A percentile compares a stretch with the other conserved stretches of the same genome.
Evolutionary conservation across 2,113 vertebrate species (phyloP).

Genomic region (Pleuronectes platessa): DNA sequence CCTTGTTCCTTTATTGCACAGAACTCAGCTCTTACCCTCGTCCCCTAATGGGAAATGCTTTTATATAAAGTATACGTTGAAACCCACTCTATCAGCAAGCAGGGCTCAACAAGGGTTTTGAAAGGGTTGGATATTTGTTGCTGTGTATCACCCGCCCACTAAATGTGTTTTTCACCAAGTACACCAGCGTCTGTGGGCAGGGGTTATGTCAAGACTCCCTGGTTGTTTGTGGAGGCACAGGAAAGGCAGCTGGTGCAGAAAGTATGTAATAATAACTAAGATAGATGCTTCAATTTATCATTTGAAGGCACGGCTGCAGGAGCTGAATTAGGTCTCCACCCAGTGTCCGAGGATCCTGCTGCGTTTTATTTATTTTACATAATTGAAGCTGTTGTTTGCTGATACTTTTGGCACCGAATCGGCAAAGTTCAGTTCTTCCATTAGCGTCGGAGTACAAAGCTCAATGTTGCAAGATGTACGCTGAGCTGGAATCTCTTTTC

Average conservation of each 20-base stretch:
- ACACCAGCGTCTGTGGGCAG: not conserved
- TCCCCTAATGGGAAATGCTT: not conserved
- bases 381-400: slow-evolving; percentile 39
- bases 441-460: slow-evolving; percentile 37
- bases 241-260: slow-evolving; percentile 14
- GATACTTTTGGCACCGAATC: slow-evolving; percentile 39
- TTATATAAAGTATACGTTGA: too few relatives aligned
- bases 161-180: not conserved
- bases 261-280: slow-evolving; percentile 24
- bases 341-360: slow-evolving; percentile 1
- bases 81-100: not conserved
- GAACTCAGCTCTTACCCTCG: not conserved
- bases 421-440: slow-evolving; percentile 37
- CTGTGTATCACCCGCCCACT: slow-evolving; percentile 18
- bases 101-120: not conserved
- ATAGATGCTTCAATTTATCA: slow-evolving; percentile 42
- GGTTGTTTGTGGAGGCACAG: not conserved
- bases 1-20: too few relatives aligned
- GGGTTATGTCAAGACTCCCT: slow-evolving; percentile 19
- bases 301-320: slow-evolving; percentile 11
- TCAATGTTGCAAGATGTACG: slow-evolving; percentile 48
- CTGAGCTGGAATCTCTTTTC: not conserved
- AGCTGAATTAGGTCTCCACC: slow-evolving; percentile 16
- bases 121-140: slow-evolving; percentile 19
- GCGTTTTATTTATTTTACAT: slow-evolving; percentile 44